These are phyloP conservation scores for Andinoacara biseriatus DNA, from an alignment of 2,113 vertebrate genomes.

Conservation along the genomic window DNA sequence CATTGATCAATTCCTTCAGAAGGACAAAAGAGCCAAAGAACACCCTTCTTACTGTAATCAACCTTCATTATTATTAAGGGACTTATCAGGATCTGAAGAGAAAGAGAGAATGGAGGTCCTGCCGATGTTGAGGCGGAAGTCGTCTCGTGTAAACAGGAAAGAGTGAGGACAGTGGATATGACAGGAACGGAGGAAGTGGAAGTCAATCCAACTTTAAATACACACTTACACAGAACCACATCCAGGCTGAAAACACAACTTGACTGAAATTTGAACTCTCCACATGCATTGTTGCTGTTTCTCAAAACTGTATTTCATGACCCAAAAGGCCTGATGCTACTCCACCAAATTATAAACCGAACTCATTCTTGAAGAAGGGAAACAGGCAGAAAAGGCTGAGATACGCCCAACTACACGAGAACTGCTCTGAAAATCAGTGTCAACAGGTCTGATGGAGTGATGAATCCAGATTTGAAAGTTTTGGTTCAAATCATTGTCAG, in stretches of 20 bases:
- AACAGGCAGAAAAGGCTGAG: neutral
- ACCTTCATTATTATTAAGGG: conserved; percentile 15
- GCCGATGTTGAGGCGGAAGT: conserved; percentile 40
- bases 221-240: neutral
- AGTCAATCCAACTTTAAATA: conserved; percentile 22
- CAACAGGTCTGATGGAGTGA: neutral
- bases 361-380: neutral
- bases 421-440: neutral
- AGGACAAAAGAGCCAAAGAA: conserved; percentile 23
- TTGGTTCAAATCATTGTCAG: neutral
- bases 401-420: no score
- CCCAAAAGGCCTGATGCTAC: neutral
- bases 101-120: neutral
- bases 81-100: conserved; percentile 27
- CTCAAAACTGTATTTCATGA: neutral
- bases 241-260: neutral
- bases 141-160: conserved; percentile 59
- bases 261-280: neutral
- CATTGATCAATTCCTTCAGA: conserved; percentile 47
- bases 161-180: conserved; percentile 42
- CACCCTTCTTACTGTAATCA: neutral
- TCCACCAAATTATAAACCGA: neutral
- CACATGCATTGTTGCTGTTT: neutral
- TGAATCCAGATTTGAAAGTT: no score
- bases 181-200: conserved; percentile 30